These are phyloP conservation scores for Temnothorax ravouxi DNA, from an alignment of 2,888 invertebrate species.

Conservation along the genomic window DNA sequence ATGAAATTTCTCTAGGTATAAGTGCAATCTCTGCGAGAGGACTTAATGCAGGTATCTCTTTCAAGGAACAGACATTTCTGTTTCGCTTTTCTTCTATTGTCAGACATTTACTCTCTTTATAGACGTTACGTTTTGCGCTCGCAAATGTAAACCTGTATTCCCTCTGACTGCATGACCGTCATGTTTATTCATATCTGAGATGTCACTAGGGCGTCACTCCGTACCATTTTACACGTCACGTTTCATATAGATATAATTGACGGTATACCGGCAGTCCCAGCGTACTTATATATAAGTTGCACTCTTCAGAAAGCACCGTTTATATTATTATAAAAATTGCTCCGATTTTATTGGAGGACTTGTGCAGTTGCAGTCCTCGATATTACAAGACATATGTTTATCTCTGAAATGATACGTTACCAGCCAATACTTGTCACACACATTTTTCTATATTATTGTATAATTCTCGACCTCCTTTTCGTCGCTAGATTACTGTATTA, in stretches of 20 bases:
- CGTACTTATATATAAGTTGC: slow-evolving; percentile 1
- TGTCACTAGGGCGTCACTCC: slow-evolving; percentile 30
- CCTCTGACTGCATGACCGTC: slow-evolving; percentile 40
- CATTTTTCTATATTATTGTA: not conserved
- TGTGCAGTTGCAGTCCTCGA: not conserved
- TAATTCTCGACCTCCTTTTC: not conserved
- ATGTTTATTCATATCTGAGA: slow-evolving; percentile 53
- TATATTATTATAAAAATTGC: slow-evolving; percentile 50
- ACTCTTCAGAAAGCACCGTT: slow-evolving; percentile 20
- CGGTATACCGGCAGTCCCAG: not conserved
- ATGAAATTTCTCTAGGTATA: slow-evolving; percentile 41
- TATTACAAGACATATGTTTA: slow-evolving; percentile 16
- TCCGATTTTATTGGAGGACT: slow-evolving; percentile 27
- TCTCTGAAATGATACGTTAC: slow-evolving; percentile 36
- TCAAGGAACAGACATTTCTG: slow-evolving; percentile 45
- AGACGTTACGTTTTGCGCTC: slow-evolving; percentile 60
- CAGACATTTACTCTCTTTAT: slow-evolving; percentile 53
- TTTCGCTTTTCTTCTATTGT: slow-evolving; percentile 66
- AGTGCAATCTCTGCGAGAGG: slow-evolving; percentile 24
- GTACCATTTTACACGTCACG: slow-evolving; percentile 32
- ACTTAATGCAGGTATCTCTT: slow-evolving; percentile 40
- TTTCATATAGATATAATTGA: slow-evolving; percentile 47
- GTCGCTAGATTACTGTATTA: not conserved
- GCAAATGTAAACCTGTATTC: slow-evolving; percentile 47
- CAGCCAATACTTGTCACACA: not conserved